Evolutionary conservation across 2,113 vertebrate genomes (phyloP), one percentile per base, ranked within the genome.

Genomic region (Corythornis cristatus): DNA sequence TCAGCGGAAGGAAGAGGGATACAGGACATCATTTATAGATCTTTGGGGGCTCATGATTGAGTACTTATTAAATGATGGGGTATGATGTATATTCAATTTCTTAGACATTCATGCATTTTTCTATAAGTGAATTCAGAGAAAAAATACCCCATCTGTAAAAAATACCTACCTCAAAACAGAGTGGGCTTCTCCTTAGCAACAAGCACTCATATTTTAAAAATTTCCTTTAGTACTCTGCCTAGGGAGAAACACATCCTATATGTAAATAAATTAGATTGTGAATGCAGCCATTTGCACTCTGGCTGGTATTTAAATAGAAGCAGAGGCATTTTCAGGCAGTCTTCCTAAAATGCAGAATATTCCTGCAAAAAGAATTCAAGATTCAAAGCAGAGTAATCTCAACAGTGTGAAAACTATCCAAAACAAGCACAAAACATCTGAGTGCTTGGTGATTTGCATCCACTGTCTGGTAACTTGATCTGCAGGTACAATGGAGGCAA

Each of bases 1-100:
- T 26, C 89, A 98, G 74, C 84, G 98, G 71, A 96, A 92, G 66
- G 96, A 97, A 26, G 97, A 98, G 25, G 99, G 98, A 60, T 97
- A 98, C 89, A 94, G 76, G 5, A 97, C 98, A 64, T 97, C 98
- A 15, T 96, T 98, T n/a, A 98, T 98, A 53, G 98, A 99, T 80
- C 97, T 98, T 51, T 98, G 97, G 97, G 98, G 98, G 40, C 98
- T 99, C 79, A 88, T 98, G 61, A 86, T 98, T 4, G 98, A 99
- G 64, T 95, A 98, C 73, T 94, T 98, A 48, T 94, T 98, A 19
- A 96, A 97, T 4, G 98, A 98, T n/a, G 97, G 98, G 98, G 99
- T 99, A 94, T 62, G 89, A 65, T 31, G 12, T 50, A 16, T 45
- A 18, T 90, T 80, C 42, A 3, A 21, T 70, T 91, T 91, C 57